phyloP scores from a whole-genome alignment of 1,140 invertebrate species.

The Tetranychus urticae region DNA sequence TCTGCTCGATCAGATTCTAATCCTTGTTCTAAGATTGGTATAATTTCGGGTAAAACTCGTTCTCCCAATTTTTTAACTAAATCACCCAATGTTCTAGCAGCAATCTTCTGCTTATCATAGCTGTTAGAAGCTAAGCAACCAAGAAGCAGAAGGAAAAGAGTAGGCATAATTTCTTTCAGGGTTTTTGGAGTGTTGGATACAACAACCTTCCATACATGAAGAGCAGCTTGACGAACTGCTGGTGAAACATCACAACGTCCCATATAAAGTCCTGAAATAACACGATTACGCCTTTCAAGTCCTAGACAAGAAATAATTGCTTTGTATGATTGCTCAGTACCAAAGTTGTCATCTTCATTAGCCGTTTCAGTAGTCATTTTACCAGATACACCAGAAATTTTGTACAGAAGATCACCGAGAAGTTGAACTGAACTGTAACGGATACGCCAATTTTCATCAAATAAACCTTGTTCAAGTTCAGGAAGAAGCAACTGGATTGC shows the following conservation, averaged over 20 bases:
- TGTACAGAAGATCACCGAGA: constrained; percentile 82
- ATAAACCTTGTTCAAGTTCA: constrained; percentile 73
- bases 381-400: constrained; percentile 78
- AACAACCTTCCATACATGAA: constrained; percentile 90
- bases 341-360: constrained; percentile 95
- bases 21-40: constrained; percentile 83
- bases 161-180: constrained; percentile 83
- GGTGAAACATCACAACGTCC: constrained; percentile 84
- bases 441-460: constrained; percentile 97
- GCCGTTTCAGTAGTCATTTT: constrained; percentile 98
- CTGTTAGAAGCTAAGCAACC: constrained; percentile 83
- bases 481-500: constrained; percentile 79
- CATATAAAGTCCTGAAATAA: constrained; percentile 90
- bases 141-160: constrained; percentile 67
- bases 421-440: constrained; percentile 86
- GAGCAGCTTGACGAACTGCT: constrained; percentile 83
- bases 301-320: constrained; percentile 72
- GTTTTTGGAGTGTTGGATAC: constrained; percentile 90
- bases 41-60: constrained; percentile 86
- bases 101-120: constrained; percentile 83
- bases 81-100: constrained; percentile 84
- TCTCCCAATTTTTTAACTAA: constrained; percentile 92
- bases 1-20: constrained; percentile 69
- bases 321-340: constrained; percentile 77
- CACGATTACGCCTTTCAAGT: constrained; percentile 62